A percentile compares a stretch with the other conserved stretches of the same genome.
Conservation (phyloP, 2,113 vertebrate genomes). For the Peromyscus polionotus region DNA sequence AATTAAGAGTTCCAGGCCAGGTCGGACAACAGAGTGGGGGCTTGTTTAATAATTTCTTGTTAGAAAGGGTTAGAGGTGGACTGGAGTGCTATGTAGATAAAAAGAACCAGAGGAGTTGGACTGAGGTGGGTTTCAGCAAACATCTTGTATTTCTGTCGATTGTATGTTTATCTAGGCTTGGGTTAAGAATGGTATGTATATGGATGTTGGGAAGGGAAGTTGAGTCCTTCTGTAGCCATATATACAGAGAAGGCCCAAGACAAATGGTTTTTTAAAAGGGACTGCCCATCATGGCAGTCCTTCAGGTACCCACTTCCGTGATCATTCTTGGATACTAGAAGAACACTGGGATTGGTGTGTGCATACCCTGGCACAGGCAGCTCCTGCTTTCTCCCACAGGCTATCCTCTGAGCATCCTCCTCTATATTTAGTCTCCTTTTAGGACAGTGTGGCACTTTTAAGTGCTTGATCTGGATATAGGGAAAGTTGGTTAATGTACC, state of each 20-base stretch:
- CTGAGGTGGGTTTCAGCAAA: constrained; percentile 40
- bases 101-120: not conserved
- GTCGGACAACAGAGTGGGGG: not conserved
- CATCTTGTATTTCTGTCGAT: not conserved
- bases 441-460: not conserved
- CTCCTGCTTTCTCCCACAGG: not conserved
- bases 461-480: not conserved
- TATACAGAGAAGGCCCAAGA: not conserved
- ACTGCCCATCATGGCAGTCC: not conserved
- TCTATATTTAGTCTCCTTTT: not conserved
- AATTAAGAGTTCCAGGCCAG: not conserved
- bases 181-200: not conserved
- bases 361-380: not conserved
- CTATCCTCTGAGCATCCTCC: not conserved
- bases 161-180: constrained; percentile 14
- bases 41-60: constrained; percentile 13
- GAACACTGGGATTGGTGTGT: not conserved
- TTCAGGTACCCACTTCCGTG: not conserved
- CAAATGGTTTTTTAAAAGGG: constrained; percentile 25
- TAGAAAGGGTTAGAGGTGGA: not conserved
- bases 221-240: not conserved
- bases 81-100: not conserved
- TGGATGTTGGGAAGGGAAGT: not conserved
- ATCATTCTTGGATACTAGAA: not conserved
- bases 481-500: not conserved